Evolutionary conservation across 2,797 vertebrate species (phyloP).

Genomic region (Gadopsis marmoratus): DNA sequence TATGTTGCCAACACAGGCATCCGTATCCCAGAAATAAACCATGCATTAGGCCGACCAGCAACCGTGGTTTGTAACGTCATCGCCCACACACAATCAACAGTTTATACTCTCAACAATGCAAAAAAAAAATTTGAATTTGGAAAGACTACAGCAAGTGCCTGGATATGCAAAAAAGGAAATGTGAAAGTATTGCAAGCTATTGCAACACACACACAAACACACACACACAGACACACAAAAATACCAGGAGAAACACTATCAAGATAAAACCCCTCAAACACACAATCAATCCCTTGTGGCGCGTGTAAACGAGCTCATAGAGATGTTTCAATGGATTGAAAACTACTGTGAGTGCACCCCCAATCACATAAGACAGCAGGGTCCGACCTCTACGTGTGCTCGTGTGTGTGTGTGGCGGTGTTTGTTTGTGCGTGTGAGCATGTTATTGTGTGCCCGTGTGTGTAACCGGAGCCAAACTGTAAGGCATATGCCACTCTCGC

Average conservation of each 20-base stretch:
- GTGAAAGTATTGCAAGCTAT: conserved; percentile 62
- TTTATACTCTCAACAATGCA: conserved; percentile 28
- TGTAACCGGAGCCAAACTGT: conserved; percentile 82
- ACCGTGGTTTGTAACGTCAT: conserved; percentile 50
- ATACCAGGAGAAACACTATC: conserved; percentile 43
- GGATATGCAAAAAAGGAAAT: conserved; percentile 44
- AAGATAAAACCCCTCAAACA: conserved; percentile 57
- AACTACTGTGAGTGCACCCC: conserved; percentile 31
- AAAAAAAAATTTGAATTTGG: conserved; percentile 19
- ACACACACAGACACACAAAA: background rate
- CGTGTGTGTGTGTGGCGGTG: conserved; percentile 27
- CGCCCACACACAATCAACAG: conserved; percentile 38
- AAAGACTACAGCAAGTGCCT: conserved; percentile 35
- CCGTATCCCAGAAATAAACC: conserved; percentile 78
- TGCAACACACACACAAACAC: conserved; percentile 58
- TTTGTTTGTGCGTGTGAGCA: conserved; percentile 4
- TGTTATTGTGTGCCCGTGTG: conserved; percentile 42
- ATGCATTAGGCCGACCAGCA: conserved; percentile 51
- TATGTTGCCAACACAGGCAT: conserved; percentile 77
- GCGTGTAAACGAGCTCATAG: conserved; percentile 68
- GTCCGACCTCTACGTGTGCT: conserved; percentile 56
- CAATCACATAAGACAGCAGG: conserved; percentile 58
- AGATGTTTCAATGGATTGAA: conserved; percentile 65
- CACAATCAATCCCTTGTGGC: conserved; percentile 56
- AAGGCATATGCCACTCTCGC: conserved; percentile 83